Evolutionary conservation across 2,113 vertebrate genomes (phyloP).

Genomic region (Psittacula cyanocephala): DNA sequence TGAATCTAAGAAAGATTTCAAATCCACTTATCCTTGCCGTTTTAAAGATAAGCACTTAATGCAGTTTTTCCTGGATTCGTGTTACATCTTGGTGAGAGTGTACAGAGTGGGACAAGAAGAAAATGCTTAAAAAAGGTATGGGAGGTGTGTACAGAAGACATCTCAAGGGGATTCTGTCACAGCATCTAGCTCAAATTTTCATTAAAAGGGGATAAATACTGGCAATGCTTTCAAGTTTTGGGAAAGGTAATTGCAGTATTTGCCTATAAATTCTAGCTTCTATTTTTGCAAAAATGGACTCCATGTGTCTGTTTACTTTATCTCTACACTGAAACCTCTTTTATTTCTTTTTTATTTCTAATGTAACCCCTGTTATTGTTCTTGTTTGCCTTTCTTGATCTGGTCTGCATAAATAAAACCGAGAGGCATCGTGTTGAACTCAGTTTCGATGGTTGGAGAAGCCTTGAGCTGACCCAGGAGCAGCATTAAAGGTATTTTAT

Average conservation of each 20-base stretch:
- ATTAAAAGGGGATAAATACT: neutral
- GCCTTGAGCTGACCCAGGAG: neutral
- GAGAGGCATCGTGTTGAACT: neutral
- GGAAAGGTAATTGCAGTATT: neutral
- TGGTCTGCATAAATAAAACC: neutral
- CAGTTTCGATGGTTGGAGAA: neutral
- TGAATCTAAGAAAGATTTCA: neutral
- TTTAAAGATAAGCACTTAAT: neutral
- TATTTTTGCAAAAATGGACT: neutral
- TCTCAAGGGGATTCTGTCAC: neutral
- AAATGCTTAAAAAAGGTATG: neutral
- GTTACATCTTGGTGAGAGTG: neutral
- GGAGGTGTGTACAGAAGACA: neutral
- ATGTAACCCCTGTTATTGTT: neutral
- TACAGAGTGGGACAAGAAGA: neutral
- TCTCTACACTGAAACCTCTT: neutral
- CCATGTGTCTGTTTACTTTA: neutral
- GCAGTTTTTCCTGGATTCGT: neutral
- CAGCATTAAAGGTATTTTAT: neutral
- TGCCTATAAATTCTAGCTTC: neutral
- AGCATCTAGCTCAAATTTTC: neutral
- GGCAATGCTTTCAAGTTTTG: neutral
- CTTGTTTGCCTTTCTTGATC: neutral
- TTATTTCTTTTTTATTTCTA: neutral
- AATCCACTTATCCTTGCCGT: neutral